Base-by-base conservation (phyloP, 1,140 invertebrate species). In the Hormaphis cornu region DNA sequence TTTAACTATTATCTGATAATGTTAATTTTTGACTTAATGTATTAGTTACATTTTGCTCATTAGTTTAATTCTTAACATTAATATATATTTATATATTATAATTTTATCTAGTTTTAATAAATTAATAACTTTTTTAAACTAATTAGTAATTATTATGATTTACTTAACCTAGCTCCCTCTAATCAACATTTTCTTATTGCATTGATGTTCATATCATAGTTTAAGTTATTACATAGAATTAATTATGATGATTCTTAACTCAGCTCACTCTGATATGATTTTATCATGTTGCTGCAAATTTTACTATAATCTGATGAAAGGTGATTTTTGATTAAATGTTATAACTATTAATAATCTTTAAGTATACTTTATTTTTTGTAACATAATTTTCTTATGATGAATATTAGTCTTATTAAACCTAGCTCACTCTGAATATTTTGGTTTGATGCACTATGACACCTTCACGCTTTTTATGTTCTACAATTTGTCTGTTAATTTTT, bases 341-440 rank as follows among this genome's bases (percentile, higher is more conserved):
- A n/a, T n/a, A n/a, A n/a, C n/a, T n/a, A n/a, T n/a, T n/a, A n/a
- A n/a, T n/a, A n/a, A n/a, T n/a, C n/a, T n/a, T n/a, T n/a, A n/a
- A n/a, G n/a, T n/a, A n/a, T n/a, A n/a, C n/a, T n/a, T 20, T 35
- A 14, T 2, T 5, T 12, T 54, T 54, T 26, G 24, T 16, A 2
- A 26, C 6, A 24, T n/a, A 24, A 9, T 56, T 1, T 10, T 40
- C 44, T 42, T 1, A 24, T 70, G 69, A 70, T 70, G 33, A 58
- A 40, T 58, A n/a, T n/a, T n/a, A n/a, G 54, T 58, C 35, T 40
- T 0, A 40, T 58, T 58, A 24, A 58, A 58, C 69, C 56, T 56
- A 70, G 69, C 53, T 70, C 69, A 70, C 69, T 54, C 69, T 70
- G 69, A 70, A 46, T 14, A 70, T 35, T 35, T 46, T 70, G 54